Evolutionary conservation across 2,797 vertebrate genomes (phyloP), one percentile per base, ranked within the genome.

Genomic region (Myotis planiceps): DNA sequence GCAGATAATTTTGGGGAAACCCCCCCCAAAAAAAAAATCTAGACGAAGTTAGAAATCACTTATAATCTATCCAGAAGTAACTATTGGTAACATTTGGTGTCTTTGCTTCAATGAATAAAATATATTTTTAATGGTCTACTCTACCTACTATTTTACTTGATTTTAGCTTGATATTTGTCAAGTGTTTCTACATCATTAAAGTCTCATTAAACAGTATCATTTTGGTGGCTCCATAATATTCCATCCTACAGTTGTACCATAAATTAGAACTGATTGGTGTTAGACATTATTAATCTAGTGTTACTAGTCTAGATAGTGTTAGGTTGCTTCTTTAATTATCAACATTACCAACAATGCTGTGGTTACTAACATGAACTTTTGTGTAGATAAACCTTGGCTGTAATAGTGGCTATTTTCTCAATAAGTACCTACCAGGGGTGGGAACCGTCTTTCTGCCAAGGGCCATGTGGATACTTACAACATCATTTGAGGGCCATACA

Each of bases 131-230:
- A 25, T 53, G 25, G n/a, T 34, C 45, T 65, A 21, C 2, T n/a
- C 21, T 69, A 45, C 29, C 12, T 23, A 12, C 6, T 53, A 7
- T 39, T 49, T 92, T 92, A 42, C 49, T 68, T 65, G 45, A 32
- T 47, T 89, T 94, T 82, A 42, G 66, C 6, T 93, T 86, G 75
- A 34, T 79, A 55, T 76, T 85, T 92, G 69, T 47, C 42, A n/a
- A 83, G 49, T n/a, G 25, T 42, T 65, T 88, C n/a, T 71, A 53
- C 74, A 9, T 51, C 23, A 80, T 42, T 51, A 19, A 65, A 32
- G 16, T 60, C 80, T 53, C 49, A 45, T 45, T 45, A 45, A 76
- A 60, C 76, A 65, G 34, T 23, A 34, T 27, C 42, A 27, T 79
- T 81, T 66, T 68, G 42, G 14, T 66, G 32, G 15, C 75, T 71